Conservation (phyloP, 2,888 invertebrate genomes). For the Holacanthella duospinosa region DNA sequence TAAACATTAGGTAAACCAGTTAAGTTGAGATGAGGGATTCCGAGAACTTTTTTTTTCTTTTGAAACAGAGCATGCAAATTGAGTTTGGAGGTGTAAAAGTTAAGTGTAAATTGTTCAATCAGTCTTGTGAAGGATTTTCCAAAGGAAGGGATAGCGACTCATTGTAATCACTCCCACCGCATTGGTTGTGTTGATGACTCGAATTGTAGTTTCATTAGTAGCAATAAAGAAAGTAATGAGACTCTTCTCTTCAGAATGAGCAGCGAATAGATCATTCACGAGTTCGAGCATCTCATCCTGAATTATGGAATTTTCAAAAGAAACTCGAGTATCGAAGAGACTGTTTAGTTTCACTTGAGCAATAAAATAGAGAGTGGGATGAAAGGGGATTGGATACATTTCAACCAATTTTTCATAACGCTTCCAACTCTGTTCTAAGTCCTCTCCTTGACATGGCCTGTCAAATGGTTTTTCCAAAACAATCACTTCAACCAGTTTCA, state of each 20-base stretch:
- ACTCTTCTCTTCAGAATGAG: too few species aligned
- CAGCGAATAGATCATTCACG: not conserved
- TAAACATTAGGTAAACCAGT: not conserved
- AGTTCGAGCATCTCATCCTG: not conserved
- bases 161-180: not conserved
- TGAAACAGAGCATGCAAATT: too few species aligned
- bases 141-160: not conserved
- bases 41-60: too few species aligned
- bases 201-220: not conserved
- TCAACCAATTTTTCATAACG: not conserved
- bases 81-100: too few species aligned
- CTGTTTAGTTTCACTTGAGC: not conserved
- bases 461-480: not conserved
- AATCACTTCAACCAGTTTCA: not conserved
- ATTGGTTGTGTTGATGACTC: not conserved
- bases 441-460: not conserved
- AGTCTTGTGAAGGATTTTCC: slow-evolving; percentile 1
- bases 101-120: not conserved
- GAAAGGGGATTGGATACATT: not conserved
- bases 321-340: not conserved
- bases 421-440: not conserved
- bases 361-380: not conserved
- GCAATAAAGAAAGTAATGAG: not conserved
- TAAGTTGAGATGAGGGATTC: not conserved
- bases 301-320: not conserved